A percentile compares a stretch with the other conserved stretches of the same genome.
Evolutionary conservation across 2,888 invertebrate genomes (phyloP).

Genomic region (Plutella xylostella): DNA sequence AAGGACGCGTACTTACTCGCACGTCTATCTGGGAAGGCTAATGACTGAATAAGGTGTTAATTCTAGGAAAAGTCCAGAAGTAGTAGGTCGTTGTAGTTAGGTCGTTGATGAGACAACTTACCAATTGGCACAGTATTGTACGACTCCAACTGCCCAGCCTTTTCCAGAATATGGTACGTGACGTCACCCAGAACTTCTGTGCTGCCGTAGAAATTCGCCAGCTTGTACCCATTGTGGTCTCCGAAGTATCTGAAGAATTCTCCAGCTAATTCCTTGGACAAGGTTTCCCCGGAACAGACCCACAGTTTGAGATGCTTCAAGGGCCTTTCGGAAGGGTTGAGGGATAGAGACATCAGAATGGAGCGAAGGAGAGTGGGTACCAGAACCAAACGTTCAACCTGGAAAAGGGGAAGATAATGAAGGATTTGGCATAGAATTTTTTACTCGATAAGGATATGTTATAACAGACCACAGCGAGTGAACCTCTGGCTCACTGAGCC

Average conservation of each 20-base stretch:
- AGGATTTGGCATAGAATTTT: too few species aligned
- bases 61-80: too few species aligned
- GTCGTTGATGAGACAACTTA: slow-evolving; percentile 41
- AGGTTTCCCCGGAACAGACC: slow-evolving; percentile 90
- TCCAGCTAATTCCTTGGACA: slow-evolving; percentile 76
- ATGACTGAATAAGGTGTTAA: too few species aligned
- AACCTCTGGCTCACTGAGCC: too few species aligned
- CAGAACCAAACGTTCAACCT: slow-evolving; percentile 84
- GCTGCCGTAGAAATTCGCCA: slow-evolving; percentile 92
- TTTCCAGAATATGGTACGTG: slow-evolving; percentile 78
- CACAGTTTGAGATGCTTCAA: slow-evolving; percentile 77
- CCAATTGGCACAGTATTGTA: slow-evolving; percentile 85
- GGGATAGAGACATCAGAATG: slow-evolving; percentile 78
- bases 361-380: slow-evolving; percentile 87
- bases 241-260: slow-evolving; percentile 83
- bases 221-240: slow-evolving; percentile 67
- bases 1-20: too few species aligned
- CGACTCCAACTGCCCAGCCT: slow-evolving; percentile 68
- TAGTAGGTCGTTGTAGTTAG: too few species aligned
- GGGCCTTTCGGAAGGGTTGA: slow-evolving; percentile 66
- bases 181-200: slow-evolving; percentile 95
- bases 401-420: slow-evolving; percentile 11
- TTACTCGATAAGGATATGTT: too few species aligned
- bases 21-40: too few species aligned
- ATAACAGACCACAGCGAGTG: too few species aligned